A percentile compares a stretch with the other conserved stretches of the same genome.
These are phyloP conservation scores for Megalops atlanticus DNA, from an alignment of 2,113 vertebrate genomes.

Conservation along the genomic window DNA sequence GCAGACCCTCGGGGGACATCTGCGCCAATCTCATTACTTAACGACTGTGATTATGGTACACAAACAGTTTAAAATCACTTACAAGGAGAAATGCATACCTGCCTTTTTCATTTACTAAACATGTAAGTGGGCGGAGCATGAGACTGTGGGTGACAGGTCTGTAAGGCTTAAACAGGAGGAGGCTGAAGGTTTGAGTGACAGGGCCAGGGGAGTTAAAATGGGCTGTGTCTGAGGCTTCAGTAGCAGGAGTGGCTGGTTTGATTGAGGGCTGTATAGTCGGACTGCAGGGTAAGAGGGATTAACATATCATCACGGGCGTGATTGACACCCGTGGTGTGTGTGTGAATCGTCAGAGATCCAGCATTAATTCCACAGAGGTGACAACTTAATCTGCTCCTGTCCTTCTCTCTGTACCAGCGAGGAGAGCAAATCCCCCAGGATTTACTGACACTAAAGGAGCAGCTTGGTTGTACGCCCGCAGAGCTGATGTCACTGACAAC, in stretches of 20 bases:
- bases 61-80: background rate
- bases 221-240: too few species aligned
- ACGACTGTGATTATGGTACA: background rate
- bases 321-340: background rate
- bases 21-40: background rate
- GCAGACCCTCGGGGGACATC: background rate
- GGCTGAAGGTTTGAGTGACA: too few species aligned
- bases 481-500: background rate
- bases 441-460: conserved; percentile 1
- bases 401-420: background rate
- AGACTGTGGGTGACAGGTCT: background rate
- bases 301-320: background rate
- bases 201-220: too few species aligned
- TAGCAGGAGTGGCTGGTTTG: too few species aligned
- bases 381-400: conserved; percentile 12
- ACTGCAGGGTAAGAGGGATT: background rate
- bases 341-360: background rate
- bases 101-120: conserved; percentile 1
- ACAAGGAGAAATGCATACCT: background rate
- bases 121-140: background rate
- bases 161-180: background rate
- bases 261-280: background rate
- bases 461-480: too few species aligned
- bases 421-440: background rate
- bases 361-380: conserved; percentile 26